Percentiles rank a stretch among this genome's conserved stretches.
phyloP scores from a whole-genome alignment of 1,140 invertebrate genomes.

The Drosophila auraria region DNA sequence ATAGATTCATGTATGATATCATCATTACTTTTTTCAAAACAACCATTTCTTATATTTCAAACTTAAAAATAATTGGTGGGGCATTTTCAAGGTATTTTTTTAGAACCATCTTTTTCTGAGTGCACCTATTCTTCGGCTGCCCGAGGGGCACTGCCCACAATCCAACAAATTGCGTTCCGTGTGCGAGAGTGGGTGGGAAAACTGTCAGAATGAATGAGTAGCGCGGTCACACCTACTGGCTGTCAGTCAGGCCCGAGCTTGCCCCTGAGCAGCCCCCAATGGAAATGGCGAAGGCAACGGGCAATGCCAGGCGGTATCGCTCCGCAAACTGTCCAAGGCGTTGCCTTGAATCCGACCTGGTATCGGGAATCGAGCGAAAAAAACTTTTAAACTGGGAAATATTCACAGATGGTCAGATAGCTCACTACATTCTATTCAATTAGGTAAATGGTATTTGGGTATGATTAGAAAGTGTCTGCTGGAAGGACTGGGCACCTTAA shows the following conservation, averaged over 20 bases:
- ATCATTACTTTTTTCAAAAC: background rate
- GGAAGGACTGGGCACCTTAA: background rate
- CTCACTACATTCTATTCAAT: conserved; percentile 60
- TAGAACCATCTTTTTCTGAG: background rate
- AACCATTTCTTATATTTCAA: too few relatives aligned
- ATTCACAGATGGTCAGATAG: conserved; percentile 27
- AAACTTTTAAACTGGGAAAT: conserved; percentile 59
- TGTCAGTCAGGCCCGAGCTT: conserved; percentile 68
- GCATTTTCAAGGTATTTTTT: conserved; percentile 12
- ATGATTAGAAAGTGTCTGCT: conserved; percentile 17
- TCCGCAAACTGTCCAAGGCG: conserved; percentile 67
- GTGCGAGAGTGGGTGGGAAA: conserved; percentile 83
- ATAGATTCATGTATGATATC: too few relatives aligned
- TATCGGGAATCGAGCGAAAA: conserved; percentile 15
- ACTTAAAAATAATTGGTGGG: too few relatives aligned
- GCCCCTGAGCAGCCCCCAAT: conserved; percentile 42
- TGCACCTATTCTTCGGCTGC: conserved; percentile 39
- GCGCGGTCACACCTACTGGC: conserved; percentile 82
- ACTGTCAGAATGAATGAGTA: conserved; percentile 85
- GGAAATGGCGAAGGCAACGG: conserved; percentile 33
- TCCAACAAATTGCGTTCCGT: conserved; percentile 82
- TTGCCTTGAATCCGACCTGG: conserved; percentile 58
- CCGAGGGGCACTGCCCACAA: conserved; percentile 83
- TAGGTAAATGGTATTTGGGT: conserved; percentile 58
- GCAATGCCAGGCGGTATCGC: conserved; percentile 42